Evolutionary conservation across 2,113 vertebrate species (phyloP).

Genomic region (Catagonus wagneri): DNA sequence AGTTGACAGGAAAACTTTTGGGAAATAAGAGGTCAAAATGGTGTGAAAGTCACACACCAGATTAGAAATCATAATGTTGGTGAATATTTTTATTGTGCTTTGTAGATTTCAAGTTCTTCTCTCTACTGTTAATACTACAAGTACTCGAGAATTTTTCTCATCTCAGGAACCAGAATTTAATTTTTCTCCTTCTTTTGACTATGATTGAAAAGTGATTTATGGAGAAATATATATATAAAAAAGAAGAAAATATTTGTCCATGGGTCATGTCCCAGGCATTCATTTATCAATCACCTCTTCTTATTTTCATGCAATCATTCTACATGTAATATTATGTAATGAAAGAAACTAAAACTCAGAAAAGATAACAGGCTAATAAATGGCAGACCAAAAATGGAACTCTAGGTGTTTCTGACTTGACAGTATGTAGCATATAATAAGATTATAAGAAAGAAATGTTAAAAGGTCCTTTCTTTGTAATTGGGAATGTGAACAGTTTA

Average conservation of each 20-base stretch:
- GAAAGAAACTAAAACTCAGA: slow-evolving; percentile 26
- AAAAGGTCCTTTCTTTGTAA: not conserved
- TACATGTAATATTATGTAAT: not conserved
- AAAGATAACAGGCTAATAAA: not conserved
- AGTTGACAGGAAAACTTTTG: not conserved
- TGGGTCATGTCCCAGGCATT: not conserved
- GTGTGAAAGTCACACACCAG: not conserved
- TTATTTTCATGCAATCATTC: not conserved
- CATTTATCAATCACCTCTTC: not conserved
- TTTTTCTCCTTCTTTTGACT: not conserved
- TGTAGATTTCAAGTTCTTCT: not conserved
- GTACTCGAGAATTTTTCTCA: not conserved
- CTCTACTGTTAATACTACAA: not conserved
- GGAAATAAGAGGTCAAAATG: not conserved
- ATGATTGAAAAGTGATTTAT: not conserved
- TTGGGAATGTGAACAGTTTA: not conserved
- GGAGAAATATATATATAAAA: not conserved
- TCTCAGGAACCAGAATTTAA: not conserved
- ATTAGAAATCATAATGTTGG: not conserved
- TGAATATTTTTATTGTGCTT: not conserved
- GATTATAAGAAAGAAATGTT: not conserved
- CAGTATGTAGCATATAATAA: not conserved
- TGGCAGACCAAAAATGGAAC: not conserved
- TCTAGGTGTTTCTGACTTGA: not conserved
- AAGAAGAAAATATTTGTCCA: not conserved